These are phyloP conservation scores for Strix uralensis DNA, from an alignment of 2,113 vertebrate species.

Conservation along the genomic window DNA sequence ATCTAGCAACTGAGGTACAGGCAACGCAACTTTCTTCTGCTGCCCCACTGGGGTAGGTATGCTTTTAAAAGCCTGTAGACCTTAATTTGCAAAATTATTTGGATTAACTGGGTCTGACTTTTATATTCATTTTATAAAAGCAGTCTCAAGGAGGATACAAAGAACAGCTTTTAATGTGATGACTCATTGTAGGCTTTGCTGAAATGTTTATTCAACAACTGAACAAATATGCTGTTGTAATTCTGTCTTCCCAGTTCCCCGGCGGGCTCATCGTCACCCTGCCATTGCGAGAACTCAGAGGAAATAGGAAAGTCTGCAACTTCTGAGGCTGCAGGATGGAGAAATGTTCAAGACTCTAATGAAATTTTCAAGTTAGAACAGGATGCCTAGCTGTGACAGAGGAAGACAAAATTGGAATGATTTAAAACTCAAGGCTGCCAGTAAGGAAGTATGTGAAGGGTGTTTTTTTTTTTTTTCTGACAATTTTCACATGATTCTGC, in stretches of 20 bases:
- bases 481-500: not conserved
- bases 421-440: not conserved
- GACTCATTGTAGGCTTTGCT: not conserved
- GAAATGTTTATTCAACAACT: not conserved
- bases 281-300: not conserved
- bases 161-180: not conserved
- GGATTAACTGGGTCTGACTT: not conserved
- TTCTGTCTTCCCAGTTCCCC: not conserved
- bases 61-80: not conserved
- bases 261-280: not conserved
- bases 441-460: not conserved
- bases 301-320: not conserved
- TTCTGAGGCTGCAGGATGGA: not conserved
- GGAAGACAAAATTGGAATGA: not conserved
- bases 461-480: not conserved
- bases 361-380: conserved; percentile 14
- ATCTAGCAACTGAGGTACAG: accelerated
- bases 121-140: not conserved
- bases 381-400: not conserved
- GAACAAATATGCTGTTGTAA: not conserved
- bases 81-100: not conserved
- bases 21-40: not conserved
- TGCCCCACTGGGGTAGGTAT: not conserved
- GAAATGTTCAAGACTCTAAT: not conserved
- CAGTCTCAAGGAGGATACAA: not conserved